Conservation (phyloP, 2,888 invertebrate species). For the Hypolimnas misippus region DNA sequence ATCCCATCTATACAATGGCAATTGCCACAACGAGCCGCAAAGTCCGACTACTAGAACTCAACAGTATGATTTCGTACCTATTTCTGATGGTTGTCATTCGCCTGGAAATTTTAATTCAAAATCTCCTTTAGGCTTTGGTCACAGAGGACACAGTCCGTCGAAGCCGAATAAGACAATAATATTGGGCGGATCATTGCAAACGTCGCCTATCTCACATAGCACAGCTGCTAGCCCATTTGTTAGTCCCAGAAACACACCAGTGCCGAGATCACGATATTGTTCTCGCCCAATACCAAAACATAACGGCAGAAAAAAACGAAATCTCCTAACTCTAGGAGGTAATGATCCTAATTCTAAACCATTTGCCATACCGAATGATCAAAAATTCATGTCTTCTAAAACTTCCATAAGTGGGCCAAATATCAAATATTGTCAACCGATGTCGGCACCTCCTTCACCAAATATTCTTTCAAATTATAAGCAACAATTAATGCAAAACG, state of each 20-base stretch:
- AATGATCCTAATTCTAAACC: conserved; percentile 63
- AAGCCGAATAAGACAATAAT: conserved; percentile 65
- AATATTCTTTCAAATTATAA: conserved; percentile 80
- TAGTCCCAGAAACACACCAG: conserved; percentile 90
- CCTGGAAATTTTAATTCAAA: conserved; percentile 80
- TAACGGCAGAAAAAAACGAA: conserved; percentile 68
- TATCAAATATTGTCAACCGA: conserved; percentile 77
- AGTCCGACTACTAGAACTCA: conserved; percentile 91
- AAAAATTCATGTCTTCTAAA: conserved; percentile 66
- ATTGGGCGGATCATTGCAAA: conserved; percentile 74
- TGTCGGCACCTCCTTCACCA: conserved; percentile 89
- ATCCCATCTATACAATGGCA: conserved; percentile 67
- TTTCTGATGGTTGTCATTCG: conserved; percentile 90
- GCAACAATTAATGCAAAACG: conserved; percentile 76
- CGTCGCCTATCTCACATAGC: conserved; percentile 84
- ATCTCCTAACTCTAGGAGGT: conserved; percentile 65
- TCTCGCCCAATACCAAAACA: conserved; percentile 79
- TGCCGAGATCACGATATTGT: conserved; percentile 86
- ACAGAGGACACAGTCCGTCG: conserved; percentile 68
- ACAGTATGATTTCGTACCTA: conserved; percentile 94
- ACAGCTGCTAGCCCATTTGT: conserved; percentile 92
- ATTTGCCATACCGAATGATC: conserved; percentile 77
- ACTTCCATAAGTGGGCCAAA: conserved; percentile 58
- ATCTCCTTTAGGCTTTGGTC: conserved; percentile 70
- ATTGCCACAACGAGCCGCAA: conserved; percentile 84